phyloP scores from a whole-genome alignment of 2,113 vertebrate genomes.

The Anoura caudifer region DNA sequence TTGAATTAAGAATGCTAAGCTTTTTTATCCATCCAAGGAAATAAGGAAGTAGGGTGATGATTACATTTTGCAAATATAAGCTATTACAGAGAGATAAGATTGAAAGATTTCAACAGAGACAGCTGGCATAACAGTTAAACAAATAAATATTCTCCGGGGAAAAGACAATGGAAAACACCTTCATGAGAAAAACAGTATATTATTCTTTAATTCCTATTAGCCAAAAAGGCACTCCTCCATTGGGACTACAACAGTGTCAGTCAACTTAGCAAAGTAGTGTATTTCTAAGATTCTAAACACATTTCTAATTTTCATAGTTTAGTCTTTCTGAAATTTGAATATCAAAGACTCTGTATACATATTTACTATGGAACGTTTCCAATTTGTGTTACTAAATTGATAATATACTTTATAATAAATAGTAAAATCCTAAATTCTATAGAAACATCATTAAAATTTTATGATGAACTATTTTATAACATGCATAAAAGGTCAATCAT shows the following conservation, averaged over 20 bases:
- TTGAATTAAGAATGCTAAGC: background rate
- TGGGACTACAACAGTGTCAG: background rate
- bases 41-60: background rate
- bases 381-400: background rate
- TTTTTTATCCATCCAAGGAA: background rate
- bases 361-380: background rate
- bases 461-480: background rate
- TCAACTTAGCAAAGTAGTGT: background rate
- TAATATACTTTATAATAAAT: background rate
- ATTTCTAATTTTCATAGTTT: background rate
- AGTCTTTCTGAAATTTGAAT: background rate
- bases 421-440: background rate
- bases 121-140: background rate
- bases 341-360: background rate
- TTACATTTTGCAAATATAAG: conserved; percentile 1
- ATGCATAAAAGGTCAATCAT: background rate
- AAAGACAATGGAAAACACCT: background rate
- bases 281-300: background rate
- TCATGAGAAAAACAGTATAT: background rate
- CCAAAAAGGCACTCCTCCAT: conserved; percentile 19
- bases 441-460: background rate
- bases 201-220: conserved; percentile 49
- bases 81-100: background rate
- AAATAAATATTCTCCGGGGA: background rate
- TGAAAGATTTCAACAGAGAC: background rate